Evolutionary conservation across 2,797 vertebrate genomes (phyloP).

Genomic region (Nyctalus aviator): DNA sequence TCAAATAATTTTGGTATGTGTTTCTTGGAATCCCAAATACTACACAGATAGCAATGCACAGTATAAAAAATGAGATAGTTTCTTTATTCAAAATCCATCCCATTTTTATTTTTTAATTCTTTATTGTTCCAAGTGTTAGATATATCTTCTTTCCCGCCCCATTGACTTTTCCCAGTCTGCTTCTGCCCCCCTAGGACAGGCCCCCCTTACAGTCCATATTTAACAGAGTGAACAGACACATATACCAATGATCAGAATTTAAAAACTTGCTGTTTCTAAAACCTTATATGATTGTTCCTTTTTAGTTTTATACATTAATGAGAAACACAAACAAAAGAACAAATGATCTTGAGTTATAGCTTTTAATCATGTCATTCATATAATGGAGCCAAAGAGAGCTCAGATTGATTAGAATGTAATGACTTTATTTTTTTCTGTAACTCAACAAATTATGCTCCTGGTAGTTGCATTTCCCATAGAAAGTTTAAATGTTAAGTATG

Average conservation of each 20-base stretch:
- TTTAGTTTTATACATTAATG: not conserved
- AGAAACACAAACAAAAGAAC: not conserved
- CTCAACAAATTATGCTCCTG: not conserved
- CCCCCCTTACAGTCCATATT: not conserved
- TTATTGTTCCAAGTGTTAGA: no score
- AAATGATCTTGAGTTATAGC: not conserved
- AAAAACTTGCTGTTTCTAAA: not conserved
- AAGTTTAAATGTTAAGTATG: not conserved
- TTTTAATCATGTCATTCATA: constrained; percentile 32
- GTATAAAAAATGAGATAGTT: not conserved
- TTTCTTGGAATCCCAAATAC: not conserved
- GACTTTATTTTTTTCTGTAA: constrained; percentile 35
- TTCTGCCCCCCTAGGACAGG: no score
- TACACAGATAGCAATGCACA: not conserved
- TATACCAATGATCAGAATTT: not conserved
- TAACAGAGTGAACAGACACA: not conserved
- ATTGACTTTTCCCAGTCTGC: no score
- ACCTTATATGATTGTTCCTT: not conserved
- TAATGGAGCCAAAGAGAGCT: not conserved
- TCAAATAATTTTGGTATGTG: not conserved
- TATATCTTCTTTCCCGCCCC: no score
- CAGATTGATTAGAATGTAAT: constrained; percentile 10
- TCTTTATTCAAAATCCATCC: not conserved
- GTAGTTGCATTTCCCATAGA: not conserved
- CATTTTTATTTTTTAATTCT: not conserved